Evolutionary conservation across 1,140 invertebrate genomes (phyloP).

Genomic region (Apocrypta bakeri): DNA sequence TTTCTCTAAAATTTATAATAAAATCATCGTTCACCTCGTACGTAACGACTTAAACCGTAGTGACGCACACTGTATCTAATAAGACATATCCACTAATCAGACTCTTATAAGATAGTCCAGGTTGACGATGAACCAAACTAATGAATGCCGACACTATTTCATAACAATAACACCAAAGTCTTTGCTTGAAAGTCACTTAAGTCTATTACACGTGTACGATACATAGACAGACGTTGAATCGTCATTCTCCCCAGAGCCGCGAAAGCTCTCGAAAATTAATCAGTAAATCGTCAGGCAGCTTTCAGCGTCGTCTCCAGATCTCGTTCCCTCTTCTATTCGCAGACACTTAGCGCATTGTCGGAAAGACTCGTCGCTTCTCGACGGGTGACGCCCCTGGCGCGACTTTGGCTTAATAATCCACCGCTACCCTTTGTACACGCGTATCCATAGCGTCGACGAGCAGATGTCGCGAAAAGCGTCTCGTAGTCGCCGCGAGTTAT

Average conservation of each 20-base stretch:
- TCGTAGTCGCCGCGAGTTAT: neutral
- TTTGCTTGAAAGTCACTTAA: too few species aligned
- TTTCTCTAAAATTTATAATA: too few species aligned
- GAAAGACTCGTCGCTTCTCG: neutral
- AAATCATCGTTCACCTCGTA: too few species aligned
- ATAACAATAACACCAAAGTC: too few species aligned
- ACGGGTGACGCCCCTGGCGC: constrained; percentile 24
- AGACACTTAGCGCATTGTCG: constrained; percentile 14
- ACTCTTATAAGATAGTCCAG: too few species aligned
- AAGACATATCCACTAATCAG: too few species aligned
- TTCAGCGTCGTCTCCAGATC: neutral
- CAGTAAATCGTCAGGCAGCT: neutral
- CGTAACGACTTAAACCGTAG: too few species aligned
- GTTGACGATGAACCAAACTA: too few species aligned
- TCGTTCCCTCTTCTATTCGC: neutral
- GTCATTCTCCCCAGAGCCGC: neutral
- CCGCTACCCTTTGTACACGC: neutral
- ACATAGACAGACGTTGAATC: too few species aligned
- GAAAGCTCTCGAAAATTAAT: neutral
- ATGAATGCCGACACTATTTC: too few species aligned
- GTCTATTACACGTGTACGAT: too few species aligned
- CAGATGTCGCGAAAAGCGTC: neutral
- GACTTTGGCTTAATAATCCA: neutral
- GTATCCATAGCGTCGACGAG: neutral
- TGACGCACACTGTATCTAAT: too few species aligned